A percentile compares a stretch with the other conserved stretches of the same genome.
These are phyloP conservation scores for Tetrapedia diversipes DNA, from an alignment of 2,888 invertebrate species.

Conservation along the genomic window DNA sequence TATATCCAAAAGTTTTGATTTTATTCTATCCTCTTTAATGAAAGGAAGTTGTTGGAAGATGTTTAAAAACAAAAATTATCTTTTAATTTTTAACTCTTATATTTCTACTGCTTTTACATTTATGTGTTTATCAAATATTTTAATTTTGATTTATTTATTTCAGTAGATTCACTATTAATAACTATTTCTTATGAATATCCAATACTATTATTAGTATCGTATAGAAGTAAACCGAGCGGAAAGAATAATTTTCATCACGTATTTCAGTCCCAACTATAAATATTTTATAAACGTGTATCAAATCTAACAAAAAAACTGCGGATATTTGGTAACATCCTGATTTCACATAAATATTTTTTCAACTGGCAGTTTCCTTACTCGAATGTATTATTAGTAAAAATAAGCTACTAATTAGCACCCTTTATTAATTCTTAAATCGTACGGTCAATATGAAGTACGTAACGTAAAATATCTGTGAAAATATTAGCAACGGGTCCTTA, in stretches of 20 bases:
- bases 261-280: constrained; percentile 46
- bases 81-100: constrained; percentile 4
- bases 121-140: constrained; percentile 4
- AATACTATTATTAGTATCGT: not conserved
- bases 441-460: constrained; percentile 46
- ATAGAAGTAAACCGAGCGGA: not conserved
- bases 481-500: constrained; percentile 46
- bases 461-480: constrained; percentile 50
- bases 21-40: not conserved
- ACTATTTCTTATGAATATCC: not conserved
- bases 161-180: not conserved
- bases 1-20: constrained; percentile 2
- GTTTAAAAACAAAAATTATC: not conserved
- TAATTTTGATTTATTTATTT: constrained; percentile 21
- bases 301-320: constrained; percentile 29
- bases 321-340: constrained; percentile 4
- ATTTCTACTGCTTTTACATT: constrained; percentile 13
- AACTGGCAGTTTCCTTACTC: constrained; percentile 6
- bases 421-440: constrained; percentile 53
- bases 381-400: constrained; percentile 56
- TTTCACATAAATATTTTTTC: constrained; percentile 31
- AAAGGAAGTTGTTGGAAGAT: not conserved
- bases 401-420: constrained; percentile 67
- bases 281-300: constrained; percentile 59
- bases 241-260: not conserved